phyloP scores from a whole-genome alignment of 2,113 vertebrate species.

The Salvelinus alpinus region DNA sequence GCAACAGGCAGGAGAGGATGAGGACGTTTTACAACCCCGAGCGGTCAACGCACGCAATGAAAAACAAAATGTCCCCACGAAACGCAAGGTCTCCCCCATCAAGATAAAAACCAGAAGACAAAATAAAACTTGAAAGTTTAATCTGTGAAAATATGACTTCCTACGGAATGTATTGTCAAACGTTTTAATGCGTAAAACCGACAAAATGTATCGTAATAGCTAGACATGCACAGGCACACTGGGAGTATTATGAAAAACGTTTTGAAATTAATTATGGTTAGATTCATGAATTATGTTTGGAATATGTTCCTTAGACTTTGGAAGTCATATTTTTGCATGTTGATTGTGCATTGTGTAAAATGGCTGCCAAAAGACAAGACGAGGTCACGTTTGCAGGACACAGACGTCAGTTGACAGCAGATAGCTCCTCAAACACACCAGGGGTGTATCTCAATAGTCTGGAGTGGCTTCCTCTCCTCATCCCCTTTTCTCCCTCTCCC shows the following conservation, averaged over 20 bases:
- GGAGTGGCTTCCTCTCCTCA: constrained; percentile 3
- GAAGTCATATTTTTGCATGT: neutral
- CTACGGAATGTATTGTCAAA: neutral
- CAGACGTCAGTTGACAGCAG: neutral
- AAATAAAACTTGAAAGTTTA: neutral
- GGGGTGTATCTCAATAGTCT: no score
- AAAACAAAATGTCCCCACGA: constrained; percentile 23
- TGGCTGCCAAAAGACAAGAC: neutral
- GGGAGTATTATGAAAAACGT: no score
- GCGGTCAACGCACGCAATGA: constrained; percentile 76
- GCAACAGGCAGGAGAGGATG: constrained; percentile 84
- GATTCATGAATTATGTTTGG: neutral
- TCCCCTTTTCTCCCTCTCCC: no score
- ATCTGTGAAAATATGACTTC: neutral
- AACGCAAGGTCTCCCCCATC: constrained; percentile 75
- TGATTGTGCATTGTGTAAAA: neutral
- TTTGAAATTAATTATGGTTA: neutral
- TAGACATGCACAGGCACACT: neutral
- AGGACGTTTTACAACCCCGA: constrained; percentile 78
- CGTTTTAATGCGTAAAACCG: neutral
- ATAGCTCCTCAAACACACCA: no score
- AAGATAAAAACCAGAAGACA: constrained; percentile 60
- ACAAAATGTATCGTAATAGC: neutral
- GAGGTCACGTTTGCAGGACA: neutral
- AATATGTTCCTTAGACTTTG: neutral